These are phyloP conservation scores for Cosmorhoe ocellata DNA, from an alignment of 2,888 invertebrate genomes.

Conservation along the genomic window DNA sequence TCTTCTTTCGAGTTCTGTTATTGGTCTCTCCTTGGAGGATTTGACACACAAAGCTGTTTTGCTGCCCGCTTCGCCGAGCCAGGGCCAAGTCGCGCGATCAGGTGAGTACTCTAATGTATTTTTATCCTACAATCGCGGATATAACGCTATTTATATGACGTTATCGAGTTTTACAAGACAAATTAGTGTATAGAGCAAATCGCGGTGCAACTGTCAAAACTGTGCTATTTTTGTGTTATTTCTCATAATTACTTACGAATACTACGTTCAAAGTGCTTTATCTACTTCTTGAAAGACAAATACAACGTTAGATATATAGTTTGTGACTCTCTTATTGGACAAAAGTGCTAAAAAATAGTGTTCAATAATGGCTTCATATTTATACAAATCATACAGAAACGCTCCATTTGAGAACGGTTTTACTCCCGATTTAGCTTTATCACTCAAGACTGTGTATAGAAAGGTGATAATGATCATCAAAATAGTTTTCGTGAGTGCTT, in stretches of 20 bases:
- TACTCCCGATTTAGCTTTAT: constrained; percentile 53
- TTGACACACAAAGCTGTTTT: constrained; percentile 87
- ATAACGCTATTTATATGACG: constrained; percentile 52
- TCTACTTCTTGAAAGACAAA: constrained; percentile 5
- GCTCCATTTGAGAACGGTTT: constrained; percentile 67
- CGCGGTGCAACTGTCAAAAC: constrained; percentile 47
- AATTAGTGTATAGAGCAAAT: constrained; percentile 43
- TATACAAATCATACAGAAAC: constrained; percentile 68
- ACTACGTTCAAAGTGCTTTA: constrained; percentile 25
- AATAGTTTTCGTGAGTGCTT: constrained; percentile 50
- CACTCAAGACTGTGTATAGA: constrained; percentile 50
- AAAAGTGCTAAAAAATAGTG: constrained; percentile 28
- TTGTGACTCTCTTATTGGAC: neutral
- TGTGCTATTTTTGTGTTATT: constrained; percentile 31
- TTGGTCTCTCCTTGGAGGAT: constrained; percentile 87
- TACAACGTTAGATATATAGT: constrained; percentile 3
- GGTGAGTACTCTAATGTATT: constrained; percentile 72
- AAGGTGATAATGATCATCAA: constrained; percentile 52
- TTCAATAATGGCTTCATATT: constrained; percentile 57
- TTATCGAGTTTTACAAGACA: constrained; percentile 43
- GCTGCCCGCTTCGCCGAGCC: constrained; percentile 83
- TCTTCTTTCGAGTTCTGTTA: constrained; percentile 87
- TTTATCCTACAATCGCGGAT: constrained; percentile 50
- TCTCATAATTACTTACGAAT: constrained; percentile 25
- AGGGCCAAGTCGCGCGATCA: constrained; percentile 63